Conservation (phyloP, 2,888 invertebrate genomes). For the Agonum fuliginosum region DNA sequence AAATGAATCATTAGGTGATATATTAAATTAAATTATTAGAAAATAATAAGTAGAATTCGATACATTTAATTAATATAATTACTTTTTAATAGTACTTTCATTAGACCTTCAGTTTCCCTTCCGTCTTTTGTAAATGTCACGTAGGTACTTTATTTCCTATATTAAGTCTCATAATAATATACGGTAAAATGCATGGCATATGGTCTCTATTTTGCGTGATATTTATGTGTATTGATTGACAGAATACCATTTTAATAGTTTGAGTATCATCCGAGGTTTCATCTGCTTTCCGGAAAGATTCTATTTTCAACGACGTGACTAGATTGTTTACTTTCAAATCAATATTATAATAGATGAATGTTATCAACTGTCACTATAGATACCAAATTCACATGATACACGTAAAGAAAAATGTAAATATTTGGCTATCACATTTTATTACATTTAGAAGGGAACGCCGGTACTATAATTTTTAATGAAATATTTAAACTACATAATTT, state of each 20-base stretch:
- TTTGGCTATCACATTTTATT: not conserved
- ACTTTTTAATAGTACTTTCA: not conserved
- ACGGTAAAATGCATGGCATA: no score
- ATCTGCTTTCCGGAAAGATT: not conserved
- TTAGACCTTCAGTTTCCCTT: not conserved
- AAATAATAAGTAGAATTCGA: not conserved
- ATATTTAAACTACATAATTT: no score
- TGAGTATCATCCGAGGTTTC: not conserved
- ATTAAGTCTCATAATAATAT: no score
- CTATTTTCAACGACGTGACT: not conserved
- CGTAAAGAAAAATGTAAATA: not conserved
- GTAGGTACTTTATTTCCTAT: not conserved
- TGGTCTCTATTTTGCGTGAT: no score
- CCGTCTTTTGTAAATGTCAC: not conserved
- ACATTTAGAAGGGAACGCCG: slow-evolving; percentile 98
- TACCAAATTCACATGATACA: not conserved
- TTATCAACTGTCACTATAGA: not conserved
- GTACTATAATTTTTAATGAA: no score
- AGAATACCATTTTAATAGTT: not conserved
- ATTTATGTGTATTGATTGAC: no score
- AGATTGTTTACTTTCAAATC: not conserved
- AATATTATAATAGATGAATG: not conserved
- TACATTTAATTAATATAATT: not conserved
- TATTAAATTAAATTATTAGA: not conserved
- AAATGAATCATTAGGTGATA: slow-evolving; percentile 2